Evolutionary conservation across 2,888 invertebrate species (phyloP).

Genomic region (Vandiemenella viatica): DNA sequence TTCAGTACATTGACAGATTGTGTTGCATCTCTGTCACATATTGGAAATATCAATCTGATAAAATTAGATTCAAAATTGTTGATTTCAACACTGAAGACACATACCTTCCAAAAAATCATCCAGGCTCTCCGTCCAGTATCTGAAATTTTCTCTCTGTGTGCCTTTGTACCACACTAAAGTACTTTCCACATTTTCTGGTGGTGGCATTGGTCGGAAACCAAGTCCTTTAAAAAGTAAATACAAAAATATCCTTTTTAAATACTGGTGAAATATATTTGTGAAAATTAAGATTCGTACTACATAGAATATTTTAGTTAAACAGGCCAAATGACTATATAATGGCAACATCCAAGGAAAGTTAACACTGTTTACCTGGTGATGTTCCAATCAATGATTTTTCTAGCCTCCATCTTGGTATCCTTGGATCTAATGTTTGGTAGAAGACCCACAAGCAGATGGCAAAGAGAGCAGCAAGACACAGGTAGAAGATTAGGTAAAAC

Average conservation of each 20-base stretch:
- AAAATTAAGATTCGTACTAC: too few relatives aligned
- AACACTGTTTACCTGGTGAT: slow-evolving; percentile 70
- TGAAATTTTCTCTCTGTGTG: slow-evolving; percentile 56
- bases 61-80: too few relatives aligned
- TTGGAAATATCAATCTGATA: too few relatives aligned
- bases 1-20: too few relatives aligned
- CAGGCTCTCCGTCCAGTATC: slow-evolving; percentile 63
- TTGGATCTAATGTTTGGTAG: slow-evolving; percentile 75
- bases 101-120: slow-evolving; percentile 64
- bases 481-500: slow-evolving; percentile 93
- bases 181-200: slow-evolving; percentile 72
- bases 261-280: too few relatives aligned
- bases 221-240: slow-evolving; percentile 44
- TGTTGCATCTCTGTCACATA: too few relatives aligned
- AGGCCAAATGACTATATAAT: too few relatives aligned
- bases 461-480: slow-evolving; percentile 79
- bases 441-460: slow-evolving; percentile 91
- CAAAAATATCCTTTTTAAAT: too few relatives aligned
- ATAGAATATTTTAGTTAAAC: too few relatives aligned
- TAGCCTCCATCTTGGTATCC: slow-evolving; percentile 78
- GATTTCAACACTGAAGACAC: too few relatives aligned
- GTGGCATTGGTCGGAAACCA: slow-evolving; percentile 87
- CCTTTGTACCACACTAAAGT: slow-evolving; percentile 91
- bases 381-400: slow-evolving; percentile 79
- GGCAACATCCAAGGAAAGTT: too few relatives aligned